A percentile compares a stretch with the other conserved stretches of the same genome.
Conservation (phyloP, 2,113 vertebrate genomes). For the Antechinus flavipes region DNA sequence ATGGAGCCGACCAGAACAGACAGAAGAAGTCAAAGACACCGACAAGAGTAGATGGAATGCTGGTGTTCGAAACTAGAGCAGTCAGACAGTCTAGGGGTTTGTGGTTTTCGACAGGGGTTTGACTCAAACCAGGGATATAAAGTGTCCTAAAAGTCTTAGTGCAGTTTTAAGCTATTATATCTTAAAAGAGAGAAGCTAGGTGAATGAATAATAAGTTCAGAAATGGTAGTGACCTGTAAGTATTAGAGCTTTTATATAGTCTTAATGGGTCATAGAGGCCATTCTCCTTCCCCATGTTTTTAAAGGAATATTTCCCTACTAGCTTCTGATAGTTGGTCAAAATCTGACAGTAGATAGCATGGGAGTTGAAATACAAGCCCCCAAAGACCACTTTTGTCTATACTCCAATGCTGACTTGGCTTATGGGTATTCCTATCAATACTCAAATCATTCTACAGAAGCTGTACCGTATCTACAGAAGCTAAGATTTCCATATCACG, state of each 20-base stretch:
- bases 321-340: not conserved
- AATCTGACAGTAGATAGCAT: not conserved
- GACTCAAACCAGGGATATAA: not conserved
- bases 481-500: not conserved
- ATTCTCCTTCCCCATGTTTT: not conserved
- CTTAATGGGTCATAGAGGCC: not conserved
- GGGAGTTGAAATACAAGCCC: not conserved
- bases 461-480: not conserved
- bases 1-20: not conserved
- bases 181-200: not conserved
- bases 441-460: slow-evolving; percentile 4
- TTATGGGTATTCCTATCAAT: not conserved
- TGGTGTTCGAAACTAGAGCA: not conserved
- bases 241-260: not conserved
- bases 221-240: not conserved
- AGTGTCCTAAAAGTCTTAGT: not conserved
- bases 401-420: not conserved
- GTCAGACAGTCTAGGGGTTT: not conserved
- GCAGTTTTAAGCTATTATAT: not conserved
- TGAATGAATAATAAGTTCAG: not conserved
- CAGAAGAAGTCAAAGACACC: not conserved
- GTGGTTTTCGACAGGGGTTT: not conserved
- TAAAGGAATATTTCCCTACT: not conserved
- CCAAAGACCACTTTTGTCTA: not conserved
- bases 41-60: not conserved